These are phyloP conservation scores for Poeciliopsis prolifica DNA, from an alignment of 2,113 vertebrate genomes.

Conservation along the genomic window DNA sequence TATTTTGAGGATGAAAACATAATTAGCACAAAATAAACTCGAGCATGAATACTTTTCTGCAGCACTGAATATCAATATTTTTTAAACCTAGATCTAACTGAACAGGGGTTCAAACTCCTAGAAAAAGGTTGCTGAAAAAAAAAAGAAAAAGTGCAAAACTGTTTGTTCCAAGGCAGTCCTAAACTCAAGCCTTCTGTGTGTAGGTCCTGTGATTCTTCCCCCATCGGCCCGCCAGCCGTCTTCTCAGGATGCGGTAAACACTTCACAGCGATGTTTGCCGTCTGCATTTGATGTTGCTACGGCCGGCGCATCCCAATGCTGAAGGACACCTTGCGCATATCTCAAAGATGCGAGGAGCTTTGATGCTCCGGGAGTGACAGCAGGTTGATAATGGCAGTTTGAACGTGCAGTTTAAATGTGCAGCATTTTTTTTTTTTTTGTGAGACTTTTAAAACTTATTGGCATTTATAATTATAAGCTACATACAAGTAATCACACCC, in stretches of 20 bases:
- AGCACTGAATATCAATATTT: neutral
- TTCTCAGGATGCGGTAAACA: neutral
- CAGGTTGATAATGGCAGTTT: neutral
- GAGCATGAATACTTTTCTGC: neutral
- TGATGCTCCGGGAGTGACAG: neutral
- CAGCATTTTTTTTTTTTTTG: neutral
- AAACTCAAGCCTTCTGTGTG: neutral
- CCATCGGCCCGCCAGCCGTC: neutral
- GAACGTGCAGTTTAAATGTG: neutral
- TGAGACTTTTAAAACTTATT: neutral
- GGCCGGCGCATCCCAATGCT: neutral
- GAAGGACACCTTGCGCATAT: neutral
- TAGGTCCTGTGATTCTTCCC: neutral
- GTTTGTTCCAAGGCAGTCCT: neutral
- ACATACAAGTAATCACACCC: too few species aligned
- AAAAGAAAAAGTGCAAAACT: neutral
- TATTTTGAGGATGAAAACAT: neutral
- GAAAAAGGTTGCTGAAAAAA: neutral
- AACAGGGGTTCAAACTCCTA: neutral
- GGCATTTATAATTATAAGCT: too few species aligned
- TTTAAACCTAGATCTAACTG: too few species aligned
- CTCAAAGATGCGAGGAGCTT: neutral
- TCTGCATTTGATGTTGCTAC: neutral
- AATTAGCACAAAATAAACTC: neutral
- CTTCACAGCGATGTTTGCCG: neutral